A percentile compares a stretch with the other conserved stretches of the same genome.
phyloP scores from a whole-genome alignment of 2,113 vertebrate species.

The Narcine bancroftii region DNA sequence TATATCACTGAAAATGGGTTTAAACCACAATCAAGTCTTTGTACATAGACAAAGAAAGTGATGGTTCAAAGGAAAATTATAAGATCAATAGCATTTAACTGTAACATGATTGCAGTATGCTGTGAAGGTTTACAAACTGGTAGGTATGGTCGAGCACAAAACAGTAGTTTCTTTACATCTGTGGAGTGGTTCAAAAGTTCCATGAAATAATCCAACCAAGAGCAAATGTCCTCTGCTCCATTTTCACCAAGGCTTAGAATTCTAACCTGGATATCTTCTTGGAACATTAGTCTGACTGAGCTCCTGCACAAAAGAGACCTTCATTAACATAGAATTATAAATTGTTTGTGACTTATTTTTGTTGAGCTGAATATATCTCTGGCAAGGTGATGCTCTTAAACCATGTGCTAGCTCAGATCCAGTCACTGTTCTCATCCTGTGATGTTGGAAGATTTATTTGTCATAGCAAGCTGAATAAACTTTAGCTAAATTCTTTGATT shows the following conservation, averaged over 20 bases:
- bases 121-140: constrained; percentile 4
- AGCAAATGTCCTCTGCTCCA: neutral
- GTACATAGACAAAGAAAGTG: constrained; percentile 15
- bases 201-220: neutral
- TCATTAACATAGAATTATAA: too few relatives aligned
- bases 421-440: neutral
- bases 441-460: neutral
- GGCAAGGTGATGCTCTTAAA: neutral
- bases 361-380: neutral
- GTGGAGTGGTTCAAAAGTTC: neutral
- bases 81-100: constrained; percentile 19
- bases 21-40: neutral
- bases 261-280: neutral
- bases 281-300: neutral
- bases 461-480: neutral
- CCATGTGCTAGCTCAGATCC: neutral
- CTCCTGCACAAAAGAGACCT: neutral
- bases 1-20: constrained; percentile 15
- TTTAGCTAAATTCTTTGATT: neutral
- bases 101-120: neutral
- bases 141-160: neutral
- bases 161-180: neutral
- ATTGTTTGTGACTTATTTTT: too few relatives aligned
- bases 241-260: neutral
- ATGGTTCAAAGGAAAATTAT: constrained; percentile 24